Percentiles rank a stretch among this genome's conserved stretches.
phyloP scores from a whole-genome alignment of 2,888 invertebrate genomes.

The Latheticus oryzae region DNA sequence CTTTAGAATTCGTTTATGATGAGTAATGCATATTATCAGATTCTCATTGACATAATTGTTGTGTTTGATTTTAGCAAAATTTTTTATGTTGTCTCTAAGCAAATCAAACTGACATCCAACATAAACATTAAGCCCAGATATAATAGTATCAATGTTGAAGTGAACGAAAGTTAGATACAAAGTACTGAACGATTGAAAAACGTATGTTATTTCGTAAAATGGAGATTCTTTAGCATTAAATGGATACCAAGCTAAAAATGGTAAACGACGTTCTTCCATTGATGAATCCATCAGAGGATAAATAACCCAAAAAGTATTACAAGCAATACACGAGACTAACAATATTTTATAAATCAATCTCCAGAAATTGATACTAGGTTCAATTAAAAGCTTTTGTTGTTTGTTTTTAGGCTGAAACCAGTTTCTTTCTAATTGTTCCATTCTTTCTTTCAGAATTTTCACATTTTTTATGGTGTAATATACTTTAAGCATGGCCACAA shows the following conservation, averaged over 20 bases:
- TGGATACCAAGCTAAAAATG: conserved; percentile 19
- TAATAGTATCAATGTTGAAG: conserved; percentile 14
- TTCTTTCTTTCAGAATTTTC: conserved; percentile 5
- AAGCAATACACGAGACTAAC: background rate
- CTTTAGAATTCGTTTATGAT: conserved; percentile 5
- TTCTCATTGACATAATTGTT: background rate
- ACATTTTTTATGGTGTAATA: conserved; percentile 10
- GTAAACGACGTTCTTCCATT: background rate
- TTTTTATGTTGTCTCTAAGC: background rate
- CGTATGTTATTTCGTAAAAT: conserved; percentile 13
- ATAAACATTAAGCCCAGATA: conserved; percentile 15
- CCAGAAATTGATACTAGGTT: conserved; percentile 9
- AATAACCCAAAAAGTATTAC: conserved; percentile 8
- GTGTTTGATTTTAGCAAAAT: background rate
- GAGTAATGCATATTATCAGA: conserved; percentile 1
- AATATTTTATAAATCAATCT: background rate
- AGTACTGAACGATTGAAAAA: conserved; percentile 3
- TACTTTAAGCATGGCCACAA: conserved; percentile 1
- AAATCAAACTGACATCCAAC: conserved; percentile 8
- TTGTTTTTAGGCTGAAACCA: conserved; percentile 4
- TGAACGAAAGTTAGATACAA: background rate
- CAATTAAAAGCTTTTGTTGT: background rate
- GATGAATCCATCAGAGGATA: conserved; percentile 12
- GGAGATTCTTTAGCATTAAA: conserved; percentile 11
- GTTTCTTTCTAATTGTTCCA: background rate